Percentiles rank a stretch among this genome's conserved stretches.
These are phyloP conservation scores for Proisotoma minuta DNA, from an alignment of 2,888 invertebrate genomes.

Conservation along the genomic window DNA sequence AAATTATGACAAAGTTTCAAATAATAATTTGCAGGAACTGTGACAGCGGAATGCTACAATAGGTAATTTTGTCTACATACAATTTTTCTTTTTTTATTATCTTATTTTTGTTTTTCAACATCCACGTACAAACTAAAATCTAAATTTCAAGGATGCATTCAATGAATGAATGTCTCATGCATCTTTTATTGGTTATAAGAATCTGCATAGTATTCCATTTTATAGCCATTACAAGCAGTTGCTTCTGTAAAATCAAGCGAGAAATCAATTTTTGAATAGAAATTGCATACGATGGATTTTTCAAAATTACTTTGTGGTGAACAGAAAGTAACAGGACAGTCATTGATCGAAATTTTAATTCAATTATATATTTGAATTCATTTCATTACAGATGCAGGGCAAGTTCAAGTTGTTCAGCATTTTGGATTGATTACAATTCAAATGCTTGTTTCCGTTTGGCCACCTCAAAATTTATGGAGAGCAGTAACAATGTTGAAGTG, in stretches of 20 bases:
- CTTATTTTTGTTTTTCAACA: too few species aligned
- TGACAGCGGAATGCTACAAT: constrained; percentile 47
- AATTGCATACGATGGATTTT: not conserved
- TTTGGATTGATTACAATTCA: constrained; percentile 45
- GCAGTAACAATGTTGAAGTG: constrained; percentile 27
- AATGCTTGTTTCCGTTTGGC: constrained; percentile 40
- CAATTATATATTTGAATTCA: not conserved
- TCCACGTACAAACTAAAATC: too few species aligned
- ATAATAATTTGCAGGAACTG: too few species aligned
- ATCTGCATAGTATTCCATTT: too few species aligned
- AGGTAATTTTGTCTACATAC: constrained; percentile 27
- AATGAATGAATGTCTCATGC: too few species aligned
- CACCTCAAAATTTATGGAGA: constrained; percentile 35
- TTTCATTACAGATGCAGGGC: constrained; percentile 40
- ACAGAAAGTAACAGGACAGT: not conserved
- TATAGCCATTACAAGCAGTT: too few species aligned
- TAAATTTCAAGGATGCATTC: too few species aligned
- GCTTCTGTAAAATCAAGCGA: constrained; percentile 3
- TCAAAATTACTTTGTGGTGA: too few species aligned
- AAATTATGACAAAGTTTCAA: too few species aligned
- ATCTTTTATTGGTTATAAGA: too few species aligned
- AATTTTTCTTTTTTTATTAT: too few species aligned
- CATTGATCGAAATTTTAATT: not conserved
- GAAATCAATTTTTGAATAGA: not conserved
- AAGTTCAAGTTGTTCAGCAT: constrained; percentile 44